These are phyloP conservation scores for Delia radicum DNA, from an alignment of 1,140 invertebrate species.

Conservation along the genomic window DNA sequence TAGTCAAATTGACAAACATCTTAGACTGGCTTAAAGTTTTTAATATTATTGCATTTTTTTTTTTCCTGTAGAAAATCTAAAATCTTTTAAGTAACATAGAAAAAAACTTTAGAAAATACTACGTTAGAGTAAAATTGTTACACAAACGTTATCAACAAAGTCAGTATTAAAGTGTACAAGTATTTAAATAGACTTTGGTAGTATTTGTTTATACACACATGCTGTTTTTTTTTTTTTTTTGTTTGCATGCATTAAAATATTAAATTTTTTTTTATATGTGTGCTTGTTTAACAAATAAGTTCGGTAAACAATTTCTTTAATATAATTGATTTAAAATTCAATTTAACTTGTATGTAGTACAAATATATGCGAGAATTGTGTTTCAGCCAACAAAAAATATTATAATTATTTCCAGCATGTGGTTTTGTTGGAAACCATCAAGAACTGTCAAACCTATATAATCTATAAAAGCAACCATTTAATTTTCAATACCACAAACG, in stretches of 20 bases:
- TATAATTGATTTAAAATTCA: neutral
- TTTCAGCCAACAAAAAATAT: neutral
- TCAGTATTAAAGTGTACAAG: too few species aligned
- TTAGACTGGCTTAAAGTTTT: constrained; percentile 4
- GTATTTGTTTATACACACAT: too few species aligned
- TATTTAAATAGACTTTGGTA: too few species aligned
- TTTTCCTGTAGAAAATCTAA: neutral
- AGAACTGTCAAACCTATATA: neutral
- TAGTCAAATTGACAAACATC: neutral
- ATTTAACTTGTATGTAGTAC: neutral
- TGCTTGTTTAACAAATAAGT: neutral
- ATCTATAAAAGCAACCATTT: neutral
- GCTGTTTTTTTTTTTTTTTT: too few species aligned
- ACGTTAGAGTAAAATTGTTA: neutral
- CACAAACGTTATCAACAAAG: neutral
- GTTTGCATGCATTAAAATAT: too few species aligned
- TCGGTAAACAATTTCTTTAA: neutral
- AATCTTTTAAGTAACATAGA: neutral
- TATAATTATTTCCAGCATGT: constrained; percentile 1
- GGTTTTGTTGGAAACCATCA: neutral
- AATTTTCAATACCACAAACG: neutral
- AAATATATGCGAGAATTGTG: neutral
- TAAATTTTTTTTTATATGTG: too few species aligned
- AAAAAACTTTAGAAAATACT: neutral
- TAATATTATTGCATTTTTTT: neutral